These are phyloP conservation scores for Antechinus flavipes DNA, from an alignment of 2,113 vertebrate species.

Conservation along the genomic window DNA sequence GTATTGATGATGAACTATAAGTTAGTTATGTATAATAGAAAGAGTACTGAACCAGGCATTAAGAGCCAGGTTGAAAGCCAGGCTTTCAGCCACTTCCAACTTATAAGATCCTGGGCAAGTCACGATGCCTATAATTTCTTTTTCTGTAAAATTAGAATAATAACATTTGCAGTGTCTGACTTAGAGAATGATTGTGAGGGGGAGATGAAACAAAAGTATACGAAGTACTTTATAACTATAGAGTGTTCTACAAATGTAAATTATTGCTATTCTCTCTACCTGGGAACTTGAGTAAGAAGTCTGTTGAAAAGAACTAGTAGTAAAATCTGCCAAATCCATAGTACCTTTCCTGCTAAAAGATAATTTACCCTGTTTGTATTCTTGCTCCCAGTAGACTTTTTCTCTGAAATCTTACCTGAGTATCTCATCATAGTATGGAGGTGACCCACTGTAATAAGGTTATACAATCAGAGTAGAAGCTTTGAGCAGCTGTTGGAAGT, in stretches of 20 bases:
- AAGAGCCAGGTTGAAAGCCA: neutral
- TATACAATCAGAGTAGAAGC: neutral
- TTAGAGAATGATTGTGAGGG: neutral
- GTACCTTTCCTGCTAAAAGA: neutral
- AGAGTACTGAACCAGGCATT: neutral
- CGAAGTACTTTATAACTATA: neutral
- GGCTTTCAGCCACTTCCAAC: neutral
- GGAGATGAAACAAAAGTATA: neutral
- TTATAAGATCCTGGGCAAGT: neutral
- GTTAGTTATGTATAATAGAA: neutral
- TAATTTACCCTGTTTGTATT: slow-evolving; percentile 37
- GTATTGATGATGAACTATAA: slow-evolving; percentile 21
- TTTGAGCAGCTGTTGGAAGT: neutral
- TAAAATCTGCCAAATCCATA: slow-evolving; percentile 47
- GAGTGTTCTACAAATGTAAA: neutral
- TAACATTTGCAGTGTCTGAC: neutral
- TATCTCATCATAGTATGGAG: neutral
- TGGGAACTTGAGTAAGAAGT: slow-evolving; percentile 4
- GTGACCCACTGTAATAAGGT: neutral
- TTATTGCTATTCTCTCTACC: neutral
- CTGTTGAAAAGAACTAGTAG: slow-evolving; percentile 18
- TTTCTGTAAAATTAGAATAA: neutral
- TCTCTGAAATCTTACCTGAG: neutral
- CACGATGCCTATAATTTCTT: neutral
- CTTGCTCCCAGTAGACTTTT: slow-evolving; percentile 12